A percentile compares a stretch with the other conserved stretches of the same genome.
Conservation (phyloP, 2,888 invertebrate species). For the Cyclophora punctaria region DNA sequence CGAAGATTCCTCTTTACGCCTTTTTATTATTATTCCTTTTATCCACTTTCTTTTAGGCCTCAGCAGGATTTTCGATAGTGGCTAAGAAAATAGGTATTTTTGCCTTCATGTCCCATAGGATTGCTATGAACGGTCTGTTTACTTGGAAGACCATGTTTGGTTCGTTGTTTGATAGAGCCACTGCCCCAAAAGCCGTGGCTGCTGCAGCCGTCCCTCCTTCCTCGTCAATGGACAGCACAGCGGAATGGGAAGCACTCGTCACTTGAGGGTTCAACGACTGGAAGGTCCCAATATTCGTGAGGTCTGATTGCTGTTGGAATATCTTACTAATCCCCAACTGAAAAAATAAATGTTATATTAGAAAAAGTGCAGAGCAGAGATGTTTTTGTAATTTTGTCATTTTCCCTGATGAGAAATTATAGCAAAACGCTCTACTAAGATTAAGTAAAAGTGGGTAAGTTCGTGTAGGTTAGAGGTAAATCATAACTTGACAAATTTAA, state of each 20-base stretch:
- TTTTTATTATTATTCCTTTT: not conserved
- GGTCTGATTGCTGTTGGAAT: constrained; percentile 49
- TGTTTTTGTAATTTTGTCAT: no score
- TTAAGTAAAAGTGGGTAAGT: no score
- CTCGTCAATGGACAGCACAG: constrained; percentile 69
- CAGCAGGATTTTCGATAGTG: constrained; percentile 58
- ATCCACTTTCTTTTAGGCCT: not conserved
- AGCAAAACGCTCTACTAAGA: no score
- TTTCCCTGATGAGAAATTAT: no score
- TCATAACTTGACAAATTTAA: no score
- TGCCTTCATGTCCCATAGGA: constrained; percentile 62
- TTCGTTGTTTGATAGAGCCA: constrained; percentile 63
- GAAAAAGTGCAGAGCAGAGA: no score
- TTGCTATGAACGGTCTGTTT: constrained; percentile 66
- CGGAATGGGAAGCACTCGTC: constrained; percentile 64
- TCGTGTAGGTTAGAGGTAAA: no score
- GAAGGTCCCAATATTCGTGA: constrained; percentile 43
- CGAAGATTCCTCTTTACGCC: no score
- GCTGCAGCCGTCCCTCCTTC: constrained; percentile 66
- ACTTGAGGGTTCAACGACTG: constrained; percentile 41
- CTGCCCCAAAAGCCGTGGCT: constrained; percentile 55
- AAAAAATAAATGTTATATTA: constrained; percentile 4
- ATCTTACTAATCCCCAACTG: constrained; percentile 65
- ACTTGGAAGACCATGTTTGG: constrained; percentile 45
- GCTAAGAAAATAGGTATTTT: constrained; percentile 67